phyloP scores from a whole-genome alignment of 2,888 invertebrate species.

The Ormyrus thymus region DNA sequence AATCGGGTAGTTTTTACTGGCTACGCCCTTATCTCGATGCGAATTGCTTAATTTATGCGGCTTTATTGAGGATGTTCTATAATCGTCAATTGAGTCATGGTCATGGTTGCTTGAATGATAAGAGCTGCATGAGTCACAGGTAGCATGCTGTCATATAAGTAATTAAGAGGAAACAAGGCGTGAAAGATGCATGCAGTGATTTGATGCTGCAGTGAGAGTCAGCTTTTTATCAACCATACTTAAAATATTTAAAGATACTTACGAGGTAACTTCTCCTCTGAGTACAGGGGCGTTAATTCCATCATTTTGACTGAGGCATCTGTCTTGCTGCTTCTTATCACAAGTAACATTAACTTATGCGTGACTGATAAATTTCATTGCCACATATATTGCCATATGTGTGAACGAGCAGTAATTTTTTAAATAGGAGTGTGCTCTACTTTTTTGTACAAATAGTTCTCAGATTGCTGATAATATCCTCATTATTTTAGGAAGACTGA shows the following conservation, averaged over 20 bases:
- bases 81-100: conserved; percentile 12
- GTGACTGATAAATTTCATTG: conserved; percentile 32
- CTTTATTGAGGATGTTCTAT: background rate
- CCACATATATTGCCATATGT: conserved; percentile 34
- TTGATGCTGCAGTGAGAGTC: no score
- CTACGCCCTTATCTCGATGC: conserved; percentile 3
- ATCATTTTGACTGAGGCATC: conserved; percentile 47
- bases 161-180: conserved; percentile 21
- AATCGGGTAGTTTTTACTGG: background rate
- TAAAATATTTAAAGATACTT: conserved; percentile 22
- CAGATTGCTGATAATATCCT: background rate
- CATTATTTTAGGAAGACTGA: conserved; percentile 2
- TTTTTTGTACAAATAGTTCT: background rate
- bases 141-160: conserved; percentile 22
- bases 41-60: conserved; percentile 8
- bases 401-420: conserved; percentile 41
- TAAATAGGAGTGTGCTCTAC: background rate
- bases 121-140: conserved; percentile 45
- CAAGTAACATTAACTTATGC: conserved; percentile 39
- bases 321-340: conserved; percentile 35
- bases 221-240: background rate
- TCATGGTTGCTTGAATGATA: conserved; percentile 39
- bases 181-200: conserved; percentile 1
- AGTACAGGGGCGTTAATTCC: conserved; percentile 45
- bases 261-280: conserved; percentile 43